Evolutionary conservation across 2,888 invertebrate genomes (phyloP).

Genomic region (Caenorhabditis auriculariae): DNA sequence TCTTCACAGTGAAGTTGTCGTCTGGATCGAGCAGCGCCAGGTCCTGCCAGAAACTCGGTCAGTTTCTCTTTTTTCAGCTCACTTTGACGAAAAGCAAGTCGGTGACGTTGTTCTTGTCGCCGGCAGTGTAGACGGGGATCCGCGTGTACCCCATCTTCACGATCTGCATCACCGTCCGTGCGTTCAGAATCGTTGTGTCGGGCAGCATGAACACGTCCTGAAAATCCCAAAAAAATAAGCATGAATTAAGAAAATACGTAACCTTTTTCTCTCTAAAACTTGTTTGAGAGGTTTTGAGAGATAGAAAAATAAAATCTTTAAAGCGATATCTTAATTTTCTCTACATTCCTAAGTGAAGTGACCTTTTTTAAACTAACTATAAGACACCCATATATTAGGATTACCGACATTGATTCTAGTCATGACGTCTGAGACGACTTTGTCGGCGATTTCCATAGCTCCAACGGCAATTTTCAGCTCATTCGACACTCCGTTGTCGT

Average conservation of each 20-base stretch:
- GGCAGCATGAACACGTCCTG: constrained; percentile 91
- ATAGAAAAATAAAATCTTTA: too few species aligned
- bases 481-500: constrained; percentile 42
- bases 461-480: constrained; percentile 69
- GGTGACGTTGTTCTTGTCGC: constrained; percentile 49
- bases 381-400: too few species aligned
- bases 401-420: constrained; percentile 76
- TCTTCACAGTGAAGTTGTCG: constrained; percentile 76
- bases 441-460: constrained; percentile 89
- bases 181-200: constrained; percentile 81
- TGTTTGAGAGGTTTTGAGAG: too few species aligned
- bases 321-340: too few species aligned
- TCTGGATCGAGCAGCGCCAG: constrained; percentile 97
- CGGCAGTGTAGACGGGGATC: constrained; percentile 78
- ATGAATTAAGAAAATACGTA: too few species aligned
- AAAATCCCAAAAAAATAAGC: too few species aligned
- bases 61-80: neutral
- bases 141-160: constrained; percentile 77
- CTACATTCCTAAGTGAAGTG: too few species aligned
- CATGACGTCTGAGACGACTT: constrained; percentile 93
- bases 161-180: constrained; percentile 94
- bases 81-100: constrained; percentile 78
- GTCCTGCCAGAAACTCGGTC: constrained; percentile 70
- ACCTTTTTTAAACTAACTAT: too few species aligned
- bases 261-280: too few species aligned